Base-by-base conservation (phyloP, 2,888 invertebrate genomes). In the Venustoraphidia nigricollis region DNA sequence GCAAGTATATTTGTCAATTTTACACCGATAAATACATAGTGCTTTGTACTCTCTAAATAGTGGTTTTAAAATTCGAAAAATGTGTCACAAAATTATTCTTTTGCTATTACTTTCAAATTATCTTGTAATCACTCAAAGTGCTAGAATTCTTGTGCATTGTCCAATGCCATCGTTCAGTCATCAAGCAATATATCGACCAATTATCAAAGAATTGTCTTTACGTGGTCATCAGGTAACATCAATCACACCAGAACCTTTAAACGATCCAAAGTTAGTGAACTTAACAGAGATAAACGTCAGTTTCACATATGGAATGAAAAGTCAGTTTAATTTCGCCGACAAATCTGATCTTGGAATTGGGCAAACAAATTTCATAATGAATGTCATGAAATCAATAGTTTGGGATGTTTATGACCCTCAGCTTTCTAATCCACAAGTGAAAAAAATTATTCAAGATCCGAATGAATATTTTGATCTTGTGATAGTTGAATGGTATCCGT, bases 381-480 rank as follows among this genome's bases (percentile, higher is more conserved):
- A 40, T 35, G 35, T 35, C n/a, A 46, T 46, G 46, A 46, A 41
- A 13, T 41, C 34, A 46, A 41, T 35, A 1, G 11, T 46, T 10
- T 41, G 34, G 40, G 41, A 46, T 3, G 34, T 46, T 14, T 46
- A 41, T 41, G 41, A 46, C 35, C 35, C 36, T 8, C 34, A 41
- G 35, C 27, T 46, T 11, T 40, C 40, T 13, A 11, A 35, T 35
- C 40, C 34, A 35, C 35, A 46, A 11, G 40, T 65, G 4, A 59
- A 60, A 52, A 52, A 56, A 35, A 47, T 65, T 10, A 60, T 65
- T 11, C 51, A 59, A 14, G 57, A 62, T 50, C 48, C 56, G 37
- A 56, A 52, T 10, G 53, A 56, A 27, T 47, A 58, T 6, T 65
- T 64, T 47, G 66, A 65, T 54, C 50, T 66, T 45, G 50, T 65